Evolutionary conservation across 1,140 invertebrate genomes (phyloP).

Genomic region (Anoplophora glabripennis): DNA sequence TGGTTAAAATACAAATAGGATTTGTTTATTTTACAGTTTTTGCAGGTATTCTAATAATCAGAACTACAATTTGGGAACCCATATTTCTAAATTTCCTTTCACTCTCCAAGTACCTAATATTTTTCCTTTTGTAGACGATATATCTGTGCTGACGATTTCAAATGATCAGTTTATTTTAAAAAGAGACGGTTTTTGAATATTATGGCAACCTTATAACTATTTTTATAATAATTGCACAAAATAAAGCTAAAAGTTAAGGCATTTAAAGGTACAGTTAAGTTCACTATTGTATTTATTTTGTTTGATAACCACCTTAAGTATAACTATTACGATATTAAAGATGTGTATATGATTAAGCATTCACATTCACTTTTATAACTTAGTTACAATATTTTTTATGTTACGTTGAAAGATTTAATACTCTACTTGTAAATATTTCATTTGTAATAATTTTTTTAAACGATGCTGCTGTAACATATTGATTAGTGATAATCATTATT

Average conservation of each 20-base stretch:
- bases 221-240: neutral
- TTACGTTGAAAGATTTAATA: neutral
- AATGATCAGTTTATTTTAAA: too few relatives aligned
- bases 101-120: too few relatives aligned
- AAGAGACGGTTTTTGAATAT: too few relatives aligned
- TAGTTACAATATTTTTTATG: neutral
- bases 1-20: too few relatives aligned
- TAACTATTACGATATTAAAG: too few relatives aligned
- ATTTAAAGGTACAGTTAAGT: neutral
- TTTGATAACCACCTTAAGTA: neutral
- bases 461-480: neutral
- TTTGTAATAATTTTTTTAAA: neutral
- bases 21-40: too few relatives aligned
- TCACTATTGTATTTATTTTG: neutral
- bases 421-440: slow-evolving; percentile 1
- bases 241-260: neutral
- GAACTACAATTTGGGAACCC: too few relatives aligned
- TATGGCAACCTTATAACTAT: too few relatives aligned
- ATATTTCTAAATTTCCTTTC: too few relatives aligned
- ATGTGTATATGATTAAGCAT: neutral
- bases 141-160: too few relatives aligned
- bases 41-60: too few relatives aligned
- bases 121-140: too few relatives aligned
- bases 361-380: neutral
- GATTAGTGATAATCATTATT: neutral